These are phyloP conservation scores for Nasonia oneida DNA, from an alignment of 2,888 invertebrate species.

Conservation along the genomic window DNA sequence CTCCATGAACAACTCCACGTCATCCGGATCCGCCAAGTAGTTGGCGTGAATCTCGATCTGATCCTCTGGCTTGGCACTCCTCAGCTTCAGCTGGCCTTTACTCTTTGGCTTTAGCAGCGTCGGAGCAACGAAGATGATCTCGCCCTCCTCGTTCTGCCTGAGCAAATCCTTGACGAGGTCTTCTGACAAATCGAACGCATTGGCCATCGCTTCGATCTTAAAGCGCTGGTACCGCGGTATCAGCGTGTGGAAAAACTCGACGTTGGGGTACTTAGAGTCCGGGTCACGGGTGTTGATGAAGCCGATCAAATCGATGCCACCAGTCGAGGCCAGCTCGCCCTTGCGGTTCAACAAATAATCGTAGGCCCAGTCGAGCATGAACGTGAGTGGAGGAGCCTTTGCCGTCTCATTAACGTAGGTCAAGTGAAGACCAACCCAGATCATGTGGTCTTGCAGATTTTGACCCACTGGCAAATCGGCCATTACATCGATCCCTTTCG, in stretches of 20 bases:
- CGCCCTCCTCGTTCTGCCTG: constrained; percentile 67
- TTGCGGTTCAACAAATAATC: constrained; percentile 78
- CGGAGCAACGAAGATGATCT: constrained; percentile 67
- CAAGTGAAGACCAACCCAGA: constrained; percentile 69
- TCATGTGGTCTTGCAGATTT: constrained; percentile 82
- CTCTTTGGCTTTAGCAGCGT: constrained; percentile 80
- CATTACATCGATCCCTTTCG: constrained; percentile 78
- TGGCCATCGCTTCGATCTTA: constrained; percentile 50
- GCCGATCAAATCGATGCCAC: constrained; percentile 80
- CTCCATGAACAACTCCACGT: constrained; percentile 75
- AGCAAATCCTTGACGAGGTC: constrained; percentile 68
- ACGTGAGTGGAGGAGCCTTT: background rate
- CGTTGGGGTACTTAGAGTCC: constrained; percentile 81
- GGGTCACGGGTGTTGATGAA: constrained; percentile 81
- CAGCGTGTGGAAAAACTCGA: constrained; percentile 80
- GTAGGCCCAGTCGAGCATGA: constrained; percentile 69
- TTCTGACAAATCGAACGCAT: constrained; percentile 62
- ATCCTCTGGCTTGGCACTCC: constrained; percentile 80
- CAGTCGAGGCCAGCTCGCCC: constrained; percentile 79
- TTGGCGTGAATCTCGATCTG: constrained; percentile 81
- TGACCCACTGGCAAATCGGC: constrained; percentile 81
- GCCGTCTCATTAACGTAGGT: constrained; percentile 63
- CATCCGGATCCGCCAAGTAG: constrained; percentile 80
- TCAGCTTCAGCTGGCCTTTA: constrained; percentile 78
- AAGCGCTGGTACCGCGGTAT: constrained; percentile 74